These are phyloP conservation scores for Geotria australis DNA, from an alignment of 2,797 vertebrate genomes.

Conservation along the genomic window DNA sequence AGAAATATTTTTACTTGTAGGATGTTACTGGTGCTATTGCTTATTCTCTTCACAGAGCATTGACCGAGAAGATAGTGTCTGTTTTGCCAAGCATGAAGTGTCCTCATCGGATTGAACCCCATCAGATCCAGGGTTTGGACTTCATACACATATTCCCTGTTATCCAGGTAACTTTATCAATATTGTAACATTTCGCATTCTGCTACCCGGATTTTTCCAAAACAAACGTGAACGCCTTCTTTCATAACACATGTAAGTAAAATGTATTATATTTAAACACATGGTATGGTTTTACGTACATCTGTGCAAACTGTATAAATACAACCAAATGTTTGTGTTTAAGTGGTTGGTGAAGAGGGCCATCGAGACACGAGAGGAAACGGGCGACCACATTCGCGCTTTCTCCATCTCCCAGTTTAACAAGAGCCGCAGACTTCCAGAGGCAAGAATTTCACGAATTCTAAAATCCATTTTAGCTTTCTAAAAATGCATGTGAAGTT, in stretches of 20 bases:
- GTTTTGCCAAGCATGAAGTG: slow-evolving; percentile 93
- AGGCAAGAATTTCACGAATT: slow-evolving; percentile 17
- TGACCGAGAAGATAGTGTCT: slow-evolving; percentile 90
- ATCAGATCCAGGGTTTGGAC: slow-evolving; percentile 91
- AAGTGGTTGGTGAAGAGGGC: slow-evolving; percentile 94
- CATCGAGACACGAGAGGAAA: slow-evolving; percentile 85
- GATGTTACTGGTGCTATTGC: not conserved
- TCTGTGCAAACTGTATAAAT: too few relatives aligned
- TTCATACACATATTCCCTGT: slow-evolving; percentile 97
- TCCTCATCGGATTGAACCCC: slow-evolving; percentile 71
- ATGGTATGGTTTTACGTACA: not conserved
- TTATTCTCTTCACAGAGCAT: slow-evolving; percentile 20
- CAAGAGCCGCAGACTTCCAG: slow-evolving; percentile 52
- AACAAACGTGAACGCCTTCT: not conserved
- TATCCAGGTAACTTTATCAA: slow-evolving; percentile 29
- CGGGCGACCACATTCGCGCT: slow-evolving; percentile 69
- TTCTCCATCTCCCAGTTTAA: slow-evolving; percentile 82
- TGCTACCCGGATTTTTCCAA: too few relatives aligned
- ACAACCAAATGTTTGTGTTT: not conserved
- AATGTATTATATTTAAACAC: not conserved
- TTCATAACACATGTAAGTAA: not conserved
- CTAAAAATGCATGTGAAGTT: not conserved
- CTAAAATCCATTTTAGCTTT: too few relatives aligned
- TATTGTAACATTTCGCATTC: too few relatives aligned
- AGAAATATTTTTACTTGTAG: not conserved